Percentiles rank a stretch among this genome's conserved stretches.
Conservation (phyloP, 2,113 vertebrate species). For the Carollia perspicillata region DNA sequence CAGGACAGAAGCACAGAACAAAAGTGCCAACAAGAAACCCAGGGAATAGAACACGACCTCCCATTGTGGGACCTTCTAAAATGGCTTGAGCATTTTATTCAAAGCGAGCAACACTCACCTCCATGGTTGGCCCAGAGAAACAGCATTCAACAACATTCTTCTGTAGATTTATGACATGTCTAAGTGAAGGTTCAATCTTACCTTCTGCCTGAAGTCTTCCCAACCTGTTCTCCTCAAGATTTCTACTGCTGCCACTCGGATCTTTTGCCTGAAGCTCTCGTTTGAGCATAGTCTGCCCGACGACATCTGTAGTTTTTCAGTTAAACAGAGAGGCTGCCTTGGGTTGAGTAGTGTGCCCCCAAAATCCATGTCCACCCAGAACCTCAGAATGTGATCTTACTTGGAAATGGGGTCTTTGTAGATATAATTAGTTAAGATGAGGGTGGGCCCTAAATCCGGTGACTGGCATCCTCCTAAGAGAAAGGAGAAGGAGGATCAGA, state of each 20-base stretch:
- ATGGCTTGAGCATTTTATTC: not conserved
- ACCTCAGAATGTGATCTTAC: not conserved
- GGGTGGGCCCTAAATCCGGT: not conserved
- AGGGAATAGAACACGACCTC: not conserved
- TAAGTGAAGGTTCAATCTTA: not conserved
- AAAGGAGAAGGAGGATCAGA: not conserved
- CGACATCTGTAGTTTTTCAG: not conserved
- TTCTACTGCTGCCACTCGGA: not conserved
- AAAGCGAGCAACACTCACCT: not conserved
- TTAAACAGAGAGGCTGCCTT: not conserved
- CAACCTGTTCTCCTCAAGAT: not conserved
- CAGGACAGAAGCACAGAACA: not conserved
- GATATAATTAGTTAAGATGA: not conserved
- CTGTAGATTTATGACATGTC: not conserved
- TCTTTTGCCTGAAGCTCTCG: not conserved
- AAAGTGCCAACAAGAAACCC: not conserved
- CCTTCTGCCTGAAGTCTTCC: not conserved
- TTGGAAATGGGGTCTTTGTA: not conserved
- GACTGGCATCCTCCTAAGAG: not conserved
- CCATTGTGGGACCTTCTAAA: not conserved
- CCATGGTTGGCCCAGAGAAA: not conserved
- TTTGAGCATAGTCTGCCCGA: not conserved
- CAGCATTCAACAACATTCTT: not conserved
- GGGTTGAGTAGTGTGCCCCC: not conserved
- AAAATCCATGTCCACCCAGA: not conserved